Evolutionary conservation across 2,888 invertebrate species (phyloP).

Genomic region (Argyresthia albistria): DNA sequence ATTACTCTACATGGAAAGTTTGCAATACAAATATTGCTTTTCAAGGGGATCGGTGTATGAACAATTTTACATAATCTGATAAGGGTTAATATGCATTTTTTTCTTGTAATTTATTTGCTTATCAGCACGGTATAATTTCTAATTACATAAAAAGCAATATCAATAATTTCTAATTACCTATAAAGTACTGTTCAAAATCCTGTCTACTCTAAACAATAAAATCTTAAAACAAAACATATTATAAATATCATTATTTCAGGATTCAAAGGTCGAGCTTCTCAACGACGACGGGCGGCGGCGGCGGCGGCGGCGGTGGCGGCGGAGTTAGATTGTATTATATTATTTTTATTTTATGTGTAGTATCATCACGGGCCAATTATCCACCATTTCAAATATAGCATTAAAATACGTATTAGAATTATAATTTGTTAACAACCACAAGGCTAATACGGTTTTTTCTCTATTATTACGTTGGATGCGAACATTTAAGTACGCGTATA

Average conservation of each 20-base stretch:
- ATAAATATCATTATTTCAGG: conserved; percentile 5
- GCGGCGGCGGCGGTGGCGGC: no score
- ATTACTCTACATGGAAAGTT: no score
- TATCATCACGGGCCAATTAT: conserved; percentile 47
- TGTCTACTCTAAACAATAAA: neutral
- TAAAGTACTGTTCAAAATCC: no score
- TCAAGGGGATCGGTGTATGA: no score
- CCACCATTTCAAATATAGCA: conserved; percentile 41
- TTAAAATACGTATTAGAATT: conserved; percentile 45
- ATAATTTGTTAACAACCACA: conserved; percentile 28
- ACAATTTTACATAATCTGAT: no score
- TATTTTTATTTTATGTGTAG: conserved; percentile 30
- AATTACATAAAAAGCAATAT: no score
- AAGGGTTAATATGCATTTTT: no score
- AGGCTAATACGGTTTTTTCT: conserved; percentile 6
- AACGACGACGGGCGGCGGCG: conserved; percentile 18
- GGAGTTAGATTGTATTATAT: conserved; percentile 12
- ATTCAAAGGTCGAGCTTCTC: conserved; percentile 26
- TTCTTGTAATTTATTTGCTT: no score
- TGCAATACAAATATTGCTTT: no score
- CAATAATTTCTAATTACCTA: no score
- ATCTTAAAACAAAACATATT: neutral
- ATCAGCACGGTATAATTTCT: no score
- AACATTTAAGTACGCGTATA: conserved; percentile 1
- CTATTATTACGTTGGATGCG: conserved; percentile 5